Percentiles rank a stretch among this genome's conserved stretches.
Conservation (phyloP, 2,797 vertebrate species). For the Chrysocyon brachyurus region DNA sequence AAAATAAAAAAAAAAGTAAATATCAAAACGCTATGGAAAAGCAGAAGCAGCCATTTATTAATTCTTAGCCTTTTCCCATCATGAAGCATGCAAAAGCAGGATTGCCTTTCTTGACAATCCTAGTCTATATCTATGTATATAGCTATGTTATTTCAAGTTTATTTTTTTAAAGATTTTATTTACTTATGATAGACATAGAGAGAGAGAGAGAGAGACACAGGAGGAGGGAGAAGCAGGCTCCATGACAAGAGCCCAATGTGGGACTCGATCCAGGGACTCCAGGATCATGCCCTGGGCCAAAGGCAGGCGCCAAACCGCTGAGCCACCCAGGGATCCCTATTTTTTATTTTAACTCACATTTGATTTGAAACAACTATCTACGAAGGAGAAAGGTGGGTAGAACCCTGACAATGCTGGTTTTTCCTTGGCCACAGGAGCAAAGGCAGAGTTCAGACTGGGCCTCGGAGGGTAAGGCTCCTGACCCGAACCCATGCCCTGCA, state of each 20-base stretch:
- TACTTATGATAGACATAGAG: no score
- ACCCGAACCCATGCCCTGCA: not conserved
- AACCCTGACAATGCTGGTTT: not conserved
- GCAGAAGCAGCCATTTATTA: not conserved
- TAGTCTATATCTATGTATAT: not conserved
- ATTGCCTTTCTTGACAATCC: not conserved
- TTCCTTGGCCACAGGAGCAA: not conserved
- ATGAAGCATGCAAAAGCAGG: slow-evolving; percentile 4
- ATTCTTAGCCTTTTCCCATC: not conserved
- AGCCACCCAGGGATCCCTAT: no score
- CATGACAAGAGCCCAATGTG: no score
- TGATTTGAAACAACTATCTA: not conserved
- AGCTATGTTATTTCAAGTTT: not conserved
- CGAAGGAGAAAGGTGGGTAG: not conserved
- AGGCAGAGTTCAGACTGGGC: not conserved
- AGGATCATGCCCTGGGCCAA: no score
- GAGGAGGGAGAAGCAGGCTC: no score
- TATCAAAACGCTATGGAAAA: not conserved
- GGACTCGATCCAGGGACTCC: no score
- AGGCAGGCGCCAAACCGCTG: no score
- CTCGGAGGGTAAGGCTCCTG: not conserved
- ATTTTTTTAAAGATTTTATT: not conserved
- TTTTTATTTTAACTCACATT: not conserved
- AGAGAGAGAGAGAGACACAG: no score
- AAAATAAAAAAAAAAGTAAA: no score